These are phyloP conservation scores for Drosophila mulleri DNA, from an alignment of 2,888 invertebrate genomes.

Conservation along the genomic window DNA sequence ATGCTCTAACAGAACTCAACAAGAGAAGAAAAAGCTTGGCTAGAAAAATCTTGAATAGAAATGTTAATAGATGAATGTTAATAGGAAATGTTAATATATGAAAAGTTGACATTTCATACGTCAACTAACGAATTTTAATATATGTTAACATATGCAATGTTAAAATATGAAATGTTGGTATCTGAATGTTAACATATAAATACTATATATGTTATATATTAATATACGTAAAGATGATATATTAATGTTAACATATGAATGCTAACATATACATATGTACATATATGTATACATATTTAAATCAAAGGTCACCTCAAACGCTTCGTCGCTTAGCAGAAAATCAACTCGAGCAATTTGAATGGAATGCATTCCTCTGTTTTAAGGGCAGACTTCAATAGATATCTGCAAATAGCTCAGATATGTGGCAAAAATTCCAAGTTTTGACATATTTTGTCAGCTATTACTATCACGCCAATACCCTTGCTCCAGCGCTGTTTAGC, in stretches of 20 bases:
- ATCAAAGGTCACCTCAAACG: background rate
- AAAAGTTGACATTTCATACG: too few species aligned
- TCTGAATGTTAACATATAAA: background rate
- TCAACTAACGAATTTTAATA: too few species aligned
- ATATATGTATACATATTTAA: background rate
- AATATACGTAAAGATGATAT: background rate
- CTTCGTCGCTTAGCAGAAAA: background rate
- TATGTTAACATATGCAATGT: background rate
- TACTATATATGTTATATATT: background rate
- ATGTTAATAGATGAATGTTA: background rate
- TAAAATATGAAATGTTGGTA: background rate
- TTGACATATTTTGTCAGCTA: conserved; percentile 5
- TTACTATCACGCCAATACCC: background rate
- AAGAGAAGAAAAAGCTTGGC: background rate
- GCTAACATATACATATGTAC: background rate
- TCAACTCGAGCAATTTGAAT: too few species aligned
- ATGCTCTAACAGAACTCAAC: conserved; percentile 1
- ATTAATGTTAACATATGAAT: background rate
- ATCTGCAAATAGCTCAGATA: background rate
- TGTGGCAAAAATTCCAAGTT: background rate
- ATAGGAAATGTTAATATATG: background rate
- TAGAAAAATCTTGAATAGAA: background rate
- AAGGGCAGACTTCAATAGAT: background rate
- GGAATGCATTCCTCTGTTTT: background rate
- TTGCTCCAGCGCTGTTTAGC: conserved; percentile 2